A percentile compares a stretch with the other conserved stretches of the same genome.
phyloP scores from a whole-genome alignment of 2,888 invertebrate species.

The Ormia ochracea region DNA sequence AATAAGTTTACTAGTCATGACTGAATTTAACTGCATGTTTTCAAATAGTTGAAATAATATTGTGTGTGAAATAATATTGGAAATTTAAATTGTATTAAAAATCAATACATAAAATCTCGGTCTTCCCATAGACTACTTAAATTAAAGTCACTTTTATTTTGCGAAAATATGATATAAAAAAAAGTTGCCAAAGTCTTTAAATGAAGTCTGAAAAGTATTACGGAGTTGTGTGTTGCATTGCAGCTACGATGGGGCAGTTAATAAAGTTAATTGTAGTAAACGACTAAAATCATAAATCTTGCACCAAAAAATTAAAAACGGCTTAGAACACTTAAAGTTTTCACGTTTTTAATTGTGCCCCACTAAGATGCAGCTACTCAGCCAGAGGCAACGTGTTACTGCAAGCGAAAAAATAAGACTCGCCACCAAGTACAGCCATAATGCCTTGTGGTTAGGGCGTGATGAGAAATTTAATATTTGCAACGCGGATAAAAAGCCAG shows the following conservation, averaged over 20 bases:
- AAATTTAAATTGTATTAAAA: background rate
- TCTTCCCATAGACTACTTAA: background rate
- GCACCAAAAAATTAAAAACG: constrained; percentile 2
- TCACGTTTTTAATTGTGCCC: constrained; percentile 61
- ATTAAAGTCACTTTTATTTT: background rate
- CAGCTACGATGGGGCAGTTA: background rate
- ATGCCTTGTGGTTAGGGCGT: constrained; percentile 68
- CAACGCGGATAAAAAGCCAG: constrained; percentile 69
- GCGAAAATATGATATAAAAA: background rate
- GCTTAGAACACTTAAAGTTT: constrained; percentile 45
- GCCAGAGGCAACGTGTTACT: background rate
- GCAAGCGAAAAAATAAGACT: no score
- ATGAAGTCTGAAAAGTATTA: background rate
- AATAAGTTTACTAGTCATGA: no score
- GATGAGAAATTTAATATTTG: constrained; percentile 77
- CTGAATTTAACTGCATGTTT: no score
- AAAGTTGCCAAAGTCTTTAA: constrained; percentile 14
- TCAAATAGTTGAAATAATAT: no score
- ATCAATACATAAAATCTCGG: background rate
- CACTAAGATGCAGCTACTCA: constrained; percentile 9
- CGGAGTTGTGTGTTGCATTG: background rate
- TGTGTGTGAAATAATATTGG: no score
- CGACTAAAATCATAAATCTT: constrained; percentile 52
- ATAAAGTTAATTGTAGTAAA: constrained; percentile 37
- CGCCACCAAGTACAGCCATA: constrained; percentile 3